Percentiles rank a stretch among this genome's conserved stretches.
phyloP scores from a whole-genome alignment of 2,888 invertebrate species.

The Proisotoma minuta region DNA sequence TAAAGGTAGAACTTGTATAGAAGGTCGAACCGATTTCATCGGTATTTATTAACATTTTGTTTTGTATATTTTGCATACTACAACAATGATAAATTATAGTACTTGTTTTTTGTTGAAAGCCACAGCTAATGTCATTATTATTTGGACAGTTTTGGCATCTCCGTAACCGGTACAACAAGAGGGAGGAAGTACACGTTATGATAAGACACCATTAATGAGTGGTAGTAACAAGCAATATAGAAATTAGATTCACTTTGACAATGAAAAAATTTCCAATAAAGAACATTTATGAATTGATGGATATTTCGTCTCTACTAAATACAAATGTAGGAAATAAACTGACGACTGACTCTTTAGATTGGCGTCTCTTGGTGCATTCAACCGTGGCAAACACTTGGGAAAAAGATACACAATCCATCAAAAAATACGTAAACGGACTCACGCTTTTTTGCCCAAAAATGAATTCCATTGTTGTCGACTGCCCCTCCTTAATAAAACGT shows the following conservation, averaged over 20 bases:
- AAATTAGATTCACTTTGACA: slow-evolving; percentile 15
- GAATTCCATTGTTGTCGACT: too few species aligned
- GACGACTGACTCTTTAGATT: neutral
- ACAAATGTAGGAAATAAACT: neutral
- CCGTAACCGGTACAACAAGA: slow-evolving; percentile 46
- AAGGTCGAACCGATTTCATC: slow-evolving; percentile 17
- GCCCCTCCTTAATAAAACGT: too few species aligned
- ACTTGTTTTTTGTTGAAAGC: slow-evolving; percentile 5
- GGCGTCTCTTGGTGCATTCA: slow-evolving; percentile 5
- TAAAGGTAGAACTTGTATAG: neutral
- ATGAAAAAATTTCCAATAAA: slow-evolving; percentile 6
- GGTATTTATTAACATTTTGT: neutral
- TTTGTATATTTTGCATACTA: too few species aligned
- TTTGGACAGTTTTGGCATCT: slow-evolving; percentile 10
- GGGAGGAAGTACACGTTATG: slow-evolving; percentile 44
- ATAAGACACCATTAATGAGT: slow-evolving; percentile 15
- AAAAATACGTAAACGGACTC: too few species aligned
- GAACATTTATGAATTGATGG: slow-evolving; percentile 8
- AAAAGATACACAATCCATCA: too few species aligned
- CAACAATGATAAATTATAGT: too few species aligned
- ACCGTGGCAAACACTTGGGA: neutral
- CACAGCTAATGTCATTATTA: neutral
- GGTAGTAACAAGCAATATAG: slow-evolving; percentile 8
- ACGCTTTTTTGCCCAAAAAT: too few species aligned
- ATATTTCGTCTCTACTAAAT: neutral